Evolutionary conservation across 2,888 invertebrate species (phyloP).

Genomic region (Meandrusa payeni): DNA sequence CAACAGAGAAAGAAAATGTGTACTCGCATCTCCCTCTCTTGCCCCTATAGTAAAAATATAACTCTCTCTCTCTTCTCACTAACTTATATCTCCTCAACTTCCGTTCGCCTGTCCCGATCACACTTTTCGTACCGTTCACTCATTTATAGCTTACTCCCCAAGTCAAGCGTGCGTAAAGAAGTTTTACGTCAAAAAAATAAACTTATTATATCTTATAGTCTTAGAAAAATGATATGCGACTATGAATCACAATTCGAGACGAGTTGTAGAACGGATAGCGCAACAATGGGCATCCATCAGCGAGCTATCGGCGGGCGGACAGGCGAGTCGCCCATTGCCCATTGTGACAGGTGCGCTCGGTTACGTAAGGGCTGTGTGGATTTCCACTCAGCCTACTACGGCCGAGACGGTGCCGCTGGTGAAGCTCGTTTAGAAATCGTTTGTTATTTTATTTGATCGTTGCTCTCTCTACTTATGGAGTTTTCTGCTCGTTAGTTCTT

Average conservation of each 20-base stretch:
- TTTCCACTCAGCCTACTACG: constrained; percentile 17
- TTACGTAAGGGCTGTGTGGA: constrained; percentile 15
- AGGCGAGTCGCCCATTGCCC: constrained; percentile 20
- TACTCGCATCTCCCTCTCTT: no score
- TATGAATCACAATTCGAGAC: constrained; percentile 25
- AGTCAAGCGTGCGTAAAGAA: no score
- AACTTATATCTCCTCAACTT: no score
- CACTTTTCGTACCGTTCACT: no score
- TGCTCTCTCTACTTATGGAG: background rate
- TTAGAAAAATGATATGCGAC: no score
- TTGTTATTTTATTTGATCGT: constrained; percentile 10
- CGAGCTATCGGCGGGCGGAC: constrained; percentile 24
- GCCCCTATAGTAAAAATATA: no score
- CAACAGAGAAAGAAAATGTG: no score
- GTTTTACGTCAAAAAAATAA: no score
- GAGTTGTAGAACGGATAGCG: constrained; percentile 50
- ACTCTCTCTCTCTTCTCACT: no score
- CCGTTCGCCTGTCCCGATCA: no score
- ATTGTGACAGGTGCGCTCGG: constrained; percentile 28
- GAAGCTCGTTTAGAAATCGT: constrained; percentile 16
- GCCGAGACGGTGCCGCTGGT: constrained; percentile 3
- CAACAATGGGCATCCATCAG: constrained; percentile 42
- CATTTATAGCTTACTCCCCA: no score
- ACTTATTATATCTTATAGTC: no score
- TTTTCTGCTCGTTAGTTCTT: background rate